These are phyloP conservation scores for Acomys russatus DNA, from an alignment of 2,797 vertebrate genomes.

Conservation along the genomic window DNA sequence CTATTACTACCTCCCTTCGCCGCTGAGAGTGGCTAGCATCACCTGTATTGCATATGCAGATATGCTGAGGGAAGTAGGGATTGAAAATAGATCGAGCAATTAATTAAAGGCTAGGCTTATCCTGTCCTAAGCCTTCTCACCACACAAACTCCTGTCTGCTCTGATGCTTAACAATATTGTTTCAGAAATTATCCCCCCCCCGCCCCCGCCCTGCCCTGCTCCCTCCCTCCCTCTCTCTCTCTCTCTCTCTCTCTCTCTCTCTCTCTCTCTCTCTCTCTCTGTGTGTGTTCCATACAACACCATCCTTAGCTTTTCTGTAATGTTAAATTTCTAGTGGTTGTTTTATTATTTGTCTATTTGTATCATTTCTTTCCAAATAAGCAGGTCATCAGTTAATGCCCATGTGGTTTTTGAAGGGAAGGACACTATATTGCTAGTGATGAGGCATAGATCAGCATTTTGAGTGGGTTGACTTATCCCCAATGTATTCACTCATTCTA, in stretches of 20 bases:
- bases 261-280: too few species aligned
- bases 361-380: neutral
- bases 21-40: neutral
- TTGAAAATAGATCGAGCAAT: neutral
- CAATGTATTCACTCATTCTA: neutral
- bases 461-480: slow-evolving; percentile 14
- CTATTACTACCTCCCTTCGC: neutral
- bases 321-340: neutral
- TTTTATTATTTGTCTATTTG: slow-evolving; percentile 10
- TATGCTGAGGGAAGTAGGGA: neutral
- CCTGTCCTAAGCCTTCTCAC: neutral
- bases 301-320: neutral
- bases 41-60: neutral
- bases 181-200: neutral
- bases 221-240: neutral
- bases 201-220: too few species aligned
- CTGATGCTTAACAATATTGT: neutral
- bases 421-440: neutral
- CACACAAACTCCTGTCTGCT: neutral
- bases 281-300: neutral
- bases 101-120: neutral
- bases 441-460: slow-evolving; percentile 23
- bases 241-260: neutral
- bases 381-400: neutral
- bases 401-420: neutral